Evolutionary conservation across 2,888 invertebrate genomes (phyloP).

Genomic region (Geotrupes spiniger): DNA sequence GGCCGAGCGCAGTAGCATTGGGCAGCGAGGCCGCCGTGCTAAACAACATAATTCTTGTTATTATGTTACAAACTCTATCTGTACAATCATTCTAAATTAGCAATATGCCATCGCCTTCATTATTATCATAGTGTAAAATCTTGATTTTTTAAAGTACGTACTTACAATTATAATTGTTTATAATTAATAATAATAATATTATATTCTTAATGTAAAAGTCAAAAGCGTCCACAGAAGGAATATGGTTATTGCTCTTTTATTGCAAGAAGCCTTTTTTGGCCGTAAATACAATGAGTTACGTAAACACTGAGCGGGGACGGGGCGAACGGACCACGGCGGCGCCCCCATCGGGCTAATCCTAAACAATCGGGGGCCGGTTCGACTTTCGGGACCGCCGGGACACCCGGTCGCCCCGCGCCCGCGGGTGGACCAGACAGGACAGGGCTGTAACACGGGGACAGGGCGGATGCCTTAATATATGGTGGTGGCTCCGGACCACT

Average conservation of each 20-base stretch:
- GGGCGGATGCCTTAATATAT: slow-evolving; percentile 46
- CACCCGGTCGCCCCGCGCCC: slow-evolving; percentile 1
- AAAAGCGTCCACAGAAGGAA: slow-evolving; percentile 56
- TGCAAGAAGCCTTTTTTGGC: slow-evolving; percentile 58
- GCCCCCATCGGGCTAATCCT: slow-evolving; percentile 2
- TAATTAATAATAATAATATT: slow-evolving; percentile 47
- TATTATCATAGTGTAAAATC: slow-evolving; percentile 53
- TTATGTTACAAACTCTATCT: slow-evolving; percentile 53
- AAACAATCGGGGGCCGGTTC: slow-evolving; percentile 37
- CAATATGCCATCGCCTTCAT: slow-evolving; percentile 49
- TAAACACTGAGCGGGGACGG: slow-evolving; percentile 60
- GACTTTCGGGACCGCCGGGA: slow-evolving; percentile 37
- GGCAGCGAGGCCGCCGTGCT: slow-evolving; percentile 35
- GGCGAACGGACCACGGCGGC: slow-evolving; percentile 41
- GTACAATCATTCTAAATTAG: slow-evolving; percentile 51
- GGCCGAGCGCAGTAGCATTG: slow-evolving; percentile 40
- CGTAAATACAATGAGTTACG: slow-evolving; percentile 62
- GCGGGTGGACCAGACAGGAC: slow-evolving; percentile 39
- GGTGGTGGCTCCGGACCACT: slow-evolving; percentile 49
- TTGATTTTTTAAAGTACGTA: slow-evolving; percentile 53
- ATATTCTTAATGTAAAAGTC: slow-evolving; percentile 51
- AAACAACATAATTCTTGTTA: slow-evolving; percentile 48
- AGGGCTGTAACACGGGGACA: slow-evolving; percentile 50
- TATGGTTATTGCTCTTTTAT: slow-evolving; percentile 58
- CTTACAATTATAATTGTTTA: slow-evolving; percentile 49